Conservation (phyloP, 2,113 vertebrate genomes). For the Felis catus region F.catus_Fca126_mat1.0 CM031421.1:50053501-50054000, state of each 20-base stretch:
- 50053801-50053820: background rate
- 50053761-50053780: conserved; percentile 70
- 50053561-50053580: conserved; percentile 54
- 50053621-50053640: conserved; percentile 61
- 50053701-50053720: conserved; percentile 72
- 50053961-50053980: conserved; percentile 24
- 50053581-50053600: conserved; percentile 55
- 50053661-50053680: conserved; percentile 51
- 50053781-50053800: conserved; percentile 45
- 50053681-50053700: conserved; percentile 57
- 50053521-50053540: conserved; percentile 58
- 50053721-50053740: conserved; percentile 70
- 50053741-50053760: conserved; percentile 65
- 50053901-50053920: conserved; percentile 60
- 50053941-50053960: conserved; percentile 28
- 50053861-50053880: conserved; percentile 69
- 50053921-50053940: conserved; percentile 41
- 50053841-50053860: conserved; percentile 40
- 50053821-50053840: conserved; percentile 68
- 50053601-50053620: conserved; percentile 57
- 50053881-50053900: conserved; percentile 53
- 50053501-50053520: conserved; percentile 68
- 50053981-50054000: background rate
- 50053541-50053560: conserved; percentile 66
- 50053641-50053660: conserved; percentile 56